Conservation (phyloP, 53 echinoderm and acorn worm species). For the Antedon mediterranea region DNA sequence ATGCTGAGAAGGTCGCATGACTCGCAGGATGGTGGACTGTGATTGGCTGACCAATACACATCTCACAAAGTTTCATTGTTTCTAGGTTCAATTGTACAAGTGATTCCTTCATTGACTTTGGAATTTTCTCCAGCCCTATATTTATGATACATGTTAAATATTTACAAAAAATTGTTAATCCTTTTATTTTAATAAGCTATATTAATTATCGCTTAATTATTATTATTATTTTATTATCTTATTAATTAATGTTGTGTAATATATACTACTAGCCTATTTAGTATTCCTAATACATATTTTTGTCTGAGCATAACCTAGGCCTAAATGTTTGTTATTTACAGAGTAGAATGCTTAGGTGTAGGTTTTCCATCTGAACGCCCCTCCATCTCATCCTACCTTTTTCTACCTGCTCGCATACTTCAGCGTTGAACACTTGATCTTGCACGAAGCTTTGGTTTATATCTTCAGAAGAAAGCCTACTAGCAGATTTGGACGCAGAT, state of each 20-base stretch:
- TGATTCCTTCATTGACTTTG: not conserved
- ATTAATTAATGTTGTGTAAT: not conserved
- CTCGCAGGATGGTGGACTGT: not conserved
- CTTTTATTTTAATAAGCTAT: too few species aligned
- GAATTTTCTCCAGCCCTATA: not conserved
- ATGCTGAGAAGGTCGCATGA: not conserved
- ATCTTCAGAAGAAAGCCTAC: not conserved
- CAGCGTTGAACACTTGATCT: conserved; percentile 26
- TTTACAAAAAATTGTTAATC: too few species aligned
- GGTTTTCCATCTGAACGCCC: too few species aligned
- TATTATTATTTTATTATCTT: too few species aligned
- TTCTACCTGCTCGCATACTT: conserved; percentile 32
- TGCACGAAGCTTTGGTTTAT: conserved; percentile 20
- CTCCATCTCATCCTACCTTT: conserved; percentile 27
- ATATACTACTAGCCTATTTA: not conserved
- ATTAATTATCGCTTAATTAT: too few species aligned
- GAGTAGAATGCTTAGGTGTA: too few species aligned
- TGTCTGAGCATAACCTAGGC: too few species aligned
- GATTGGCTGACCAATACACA: not conserved
- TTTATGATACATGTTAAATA: too few species aligned
- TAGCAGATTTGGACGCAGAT: too few species aligned
- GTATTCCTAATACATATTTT: not conserved
- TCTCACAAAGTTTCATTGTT: not conserved
- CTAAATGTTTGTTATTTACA: too few species aligned
- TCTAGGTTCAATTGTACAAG: not conserved